Conservation (phyloP, 2,797 vertebrate genomes). For the Protonibea diacanthus region DNA sequence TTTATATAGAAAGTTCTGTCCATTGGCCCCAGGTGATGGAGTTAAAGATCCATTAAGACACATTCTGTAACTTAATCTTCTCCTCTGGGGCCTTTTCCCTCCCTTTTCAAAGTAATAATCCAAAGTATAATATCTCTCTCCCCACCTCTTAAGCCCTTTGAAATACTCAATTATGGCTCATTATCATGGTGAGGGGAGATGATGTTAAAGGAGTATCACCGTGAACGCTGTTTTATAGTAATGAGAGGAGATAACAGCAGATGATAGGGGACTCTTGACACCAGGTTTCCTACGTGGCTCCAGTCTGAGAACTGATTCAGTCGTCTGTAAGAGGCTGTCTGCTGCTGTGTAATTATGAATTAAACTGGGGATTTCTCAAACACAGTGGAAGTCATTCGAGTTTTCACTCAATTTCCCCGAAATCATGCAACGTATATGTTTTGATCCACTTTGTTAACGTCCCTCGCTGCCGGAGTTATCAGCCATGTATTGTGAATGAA, state of each 20-base stretch:
- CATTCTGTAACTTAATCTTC: constrained; percentile 72
- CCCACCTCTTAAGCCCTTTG: constrained; percentile 72
- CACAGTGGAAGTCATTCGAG: background rate
- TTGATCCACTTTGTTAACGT: constrained; percentile 46
- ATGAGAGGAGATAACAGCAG: constrained; percentile 72
- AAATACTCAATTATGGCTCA: constrained; percentile 81
- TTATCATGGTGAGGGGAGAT: constrained; percentile 75
- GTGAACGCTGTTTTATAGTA: constrained; percentile 65
- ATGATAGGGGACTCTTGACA: constrained; percentile 66
- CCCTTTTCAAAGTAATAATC: constrained; percentile 75
- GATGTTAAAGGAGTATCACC: constrained; percentile 70
- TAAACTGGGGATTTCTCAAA: constrained; percentile 20
- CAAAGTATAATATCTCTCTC: constrained; percentile 72
- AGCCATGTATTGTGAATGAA: constrained; percentile 66
- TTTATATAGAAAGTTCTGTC: constrained; percentile 50
- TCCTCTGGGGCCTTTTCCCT: constrained; percentile 60
- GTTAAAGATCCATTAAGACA: constrained; percentile 72
- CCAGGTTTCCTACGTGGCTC: constrained; percentile 51
- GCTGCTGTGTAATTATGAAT: constrained; percentile 57
- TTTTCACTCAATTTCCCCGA: background rate
- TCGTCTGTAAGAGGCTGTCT: constrained; percentile 51
- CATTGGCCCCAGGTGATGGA: constrained; percentile 55
- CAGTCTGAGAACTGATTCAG: constrained; percentile 65
- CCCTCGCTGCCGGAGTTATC: constrained; percentile 25
- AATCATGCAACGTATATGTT: constrained; percentile 19